Evolutionary conservation across 2,888 invertebrate species (phyloP).

Genomic region (Acanthococcus lagerstroemiae): DNA sequence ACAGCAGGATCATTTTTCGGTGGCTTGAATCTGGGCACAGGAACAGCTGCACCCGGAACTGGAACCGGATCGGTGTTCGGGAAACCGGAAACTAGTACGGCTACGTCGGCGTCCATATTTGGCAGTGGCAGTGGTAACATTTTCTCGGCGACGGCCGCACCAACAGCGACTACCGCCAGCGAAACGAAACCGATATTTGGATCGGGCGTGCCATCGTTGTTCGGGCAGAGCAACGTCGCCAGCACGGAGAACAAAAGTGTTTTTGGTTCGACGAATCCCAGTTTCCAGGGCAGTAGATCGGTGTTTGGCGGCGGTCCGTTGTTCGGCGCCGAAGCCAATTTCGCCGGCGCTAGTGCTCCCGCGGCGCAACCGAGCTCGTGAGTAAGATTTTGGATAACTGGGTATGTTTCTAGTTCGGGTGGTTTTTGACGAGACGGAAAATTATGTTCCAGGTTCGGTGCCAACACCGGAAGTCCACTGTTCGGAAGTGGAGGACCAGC

Average conservation of each 20-base stretch:
- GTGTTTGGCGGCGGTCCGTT: background rate
- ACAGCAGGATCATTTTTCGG: slow-evolving; percentile 11
- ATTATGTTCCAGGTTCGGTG: background rate
- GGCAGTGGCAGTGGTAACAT: background rate
- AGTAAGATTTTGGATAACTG: background rate
- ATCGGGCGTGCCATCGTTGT: background rate
- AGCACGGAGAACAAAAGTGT: background rate
- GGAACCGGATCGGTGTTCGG: slow-evolving; percentile 2
- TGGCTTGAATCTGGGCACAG: background rate
- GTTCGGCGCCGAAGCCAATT: background rate
- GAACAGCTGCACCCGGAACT: slow-evolving; percentile 1
- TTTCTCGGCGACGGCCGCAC: background rate
- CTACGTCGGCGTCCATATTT: background rate
- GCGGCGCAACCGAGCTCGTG: slow-evolving; percentile 1
- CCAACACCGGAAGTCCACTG: background rate
- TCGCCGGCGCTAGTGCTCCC: background rate
- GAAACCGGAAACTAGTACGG: slow-evolving; percentile 1
- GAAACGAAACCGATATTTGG: slow-evolving; percentile 9
- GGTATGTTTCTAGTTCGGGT: background rate
- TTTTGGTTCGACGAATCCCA: background rate
- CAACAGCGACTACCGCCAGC: background rate
- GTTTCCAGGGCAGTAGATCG: background rate
- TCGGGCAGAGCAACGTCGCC: background rate
- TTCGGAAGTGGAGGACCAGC: background rate
- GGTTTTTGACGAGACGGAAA: too few species aligned